phyloP scores from a whole-genome alignment of 2,888 invertebrate genomes.

The Junonia oenone region DNA sequence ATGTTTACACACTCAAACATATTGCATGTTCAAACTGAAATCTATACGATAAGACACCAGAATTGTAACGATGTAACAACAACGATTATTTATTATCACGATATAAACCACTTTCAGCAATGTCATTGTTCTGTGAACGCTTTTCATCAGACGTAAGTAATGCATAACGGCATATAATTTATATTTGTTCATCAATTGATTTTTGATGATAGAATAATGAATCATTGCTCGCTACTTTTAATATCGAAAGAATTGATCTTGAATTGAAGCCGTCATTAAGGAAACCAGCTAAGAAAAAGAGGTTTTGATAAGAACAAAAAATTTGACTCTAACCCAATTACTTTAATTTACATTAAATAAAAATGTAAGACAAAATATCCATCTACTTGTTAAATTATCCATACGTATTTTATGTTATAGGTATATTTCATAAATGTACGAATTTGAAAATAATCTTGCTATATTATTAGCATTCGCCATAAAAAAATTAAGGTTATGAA shows the following conservation, averaged over 20 bases:
- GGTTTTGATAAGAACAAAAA: too few relatives aligned
- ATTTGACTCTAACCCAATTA: too few relatives aligned
- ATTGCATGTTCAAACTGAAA: not conserved
- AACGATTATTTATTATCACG: not conserved
- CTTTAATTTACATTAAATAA: too few relatives aligned
- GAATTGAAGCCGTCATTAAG: not conserved
- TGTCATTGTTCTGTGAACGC: slow-evolving; percentile 9
- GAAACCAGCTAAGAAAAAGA: too few relatives aligned
- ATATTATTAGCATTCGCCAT: too few relatives aligned
- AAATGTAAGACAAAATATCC: too few relatives aligned
- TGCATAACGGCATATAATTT: slow-evolving; percentile 49
- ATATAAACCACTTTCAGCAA: not conserved
- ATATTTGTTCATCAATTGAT: slow-evolving; percentile 56
- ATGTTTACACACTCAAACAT: too few relatives aligned
- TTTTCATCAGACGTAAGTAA: slow-evolving; percentile 49
- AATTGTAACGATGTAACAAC: not conserved
- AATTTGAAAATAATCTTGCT: too few relatives aligned
- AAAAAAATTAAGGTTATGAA: too few relatives aligned
- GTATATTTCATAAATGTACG: too few relatives aligned
- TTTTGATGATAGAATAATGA: slow-evolving; percentile 25
- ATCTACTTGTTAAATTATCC: too few relatives aligned
- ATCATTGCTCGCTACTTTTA: not conserved
- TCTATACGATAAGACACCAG: not conserved
- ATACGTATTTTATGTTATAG: too few relatives aligned
- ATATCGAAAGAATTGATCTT: not conserved